A percentile compares a stretch with the other conserved stretches of the same genome.
phyloP scores from a whole-genome alignment of 2,888 invertebrate species.

The Cheilosia grossa region DNA sequence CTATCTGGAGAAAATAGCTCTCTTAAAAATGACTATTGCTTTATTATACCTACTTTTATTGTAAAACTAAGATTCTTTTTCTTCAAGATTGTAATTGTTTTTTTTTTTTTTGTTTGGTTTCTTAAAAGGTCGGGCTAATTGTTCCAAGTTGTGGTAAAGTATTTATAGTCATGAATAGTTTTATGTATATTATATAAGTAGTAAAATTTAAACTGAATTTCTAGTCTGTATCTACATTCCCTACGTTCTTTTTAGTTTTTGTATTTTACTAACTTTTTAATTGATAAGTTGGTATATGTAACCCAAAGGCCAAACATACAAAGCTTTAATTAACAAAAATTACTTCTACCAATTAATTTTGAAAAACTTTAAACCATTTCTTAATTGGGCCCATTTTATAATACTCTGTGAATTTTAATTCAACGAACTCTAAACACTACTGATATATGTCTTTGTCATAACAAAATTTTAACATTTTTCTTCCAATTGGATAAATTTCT shows the following conservation, averaged over 20 bases:
- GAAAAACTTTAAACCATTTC: background rate
- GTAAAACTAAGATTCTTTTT: conserved; percentile 41
- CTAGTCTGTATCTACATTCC: conserved; percentile 33
- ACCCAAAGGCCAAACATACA: conserved; percentile 20
- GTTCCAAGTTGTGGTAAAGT: background rate
- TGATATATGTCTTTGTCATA: conserved; percentile 53
- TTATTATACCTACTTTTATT: conserved; percentile 25
- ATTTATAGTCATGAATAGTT: background rate
- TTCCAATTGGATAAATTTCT: conserved; percentile 25
- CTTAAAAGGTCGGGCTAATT: conserved; percentile 12
- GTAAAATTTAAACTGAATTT: conserved; percentile 4
- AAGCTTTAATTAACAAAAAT: background rate
- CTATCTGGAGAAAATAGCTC: conserved; percentile 60
- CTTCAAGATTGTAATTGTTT: conserved; percentile 32
- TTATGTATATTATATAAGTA: conserved; percentile 3
- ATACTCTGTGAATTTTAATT: conserved; percentile 41
- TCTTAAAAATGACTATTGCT: conserved; percentile 68
- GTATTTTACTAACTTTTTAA: conserved; percentile 2
- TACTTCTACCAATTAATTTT: background rate
- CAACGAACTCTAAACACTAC: conserved; percentile 53
- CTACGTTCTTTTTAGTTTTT: conserved; percentile 3
- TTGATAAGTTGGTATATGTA: conserved; percentile 27
- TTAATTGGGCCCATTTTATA: conserved; percentile 35
- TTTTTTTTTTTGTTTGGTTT: background rate
- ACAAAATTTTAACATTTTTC: conserved; percentile 41